Base-by-base conservation (phyloP, 1,140 invertebrate species). In the Megalonaias nervosa region DNA sequence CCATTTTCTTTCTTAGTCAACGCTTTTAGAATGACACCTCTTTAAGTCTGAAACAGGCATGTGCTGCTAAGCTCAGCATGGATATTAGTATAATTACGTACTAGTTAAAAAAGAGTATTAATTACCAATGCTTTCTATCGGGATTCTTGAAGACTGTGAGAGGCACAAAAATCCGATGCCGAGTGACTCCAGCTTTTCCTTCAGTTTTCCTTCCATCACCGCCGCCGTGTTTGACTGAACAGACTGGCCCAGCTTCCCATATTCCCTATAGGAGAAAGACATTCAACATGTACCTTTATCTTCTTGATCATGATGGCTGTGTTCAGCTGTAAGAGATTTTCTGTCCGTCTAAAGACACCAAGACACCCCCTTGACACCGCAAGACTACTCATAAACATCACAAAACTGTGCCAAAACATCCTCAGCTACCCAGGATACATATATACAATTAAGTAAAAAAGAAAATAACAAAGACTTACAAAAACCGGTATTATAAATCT, bases 151-250 rank as follows among this genome's bases (percentile, higher is more conserved):
- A 21, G 74, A 64, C 74, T 87, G 84, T 38, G 87, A 80, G 19
- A 90, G 58, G 80, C 87, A 89, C 6, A 90, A 75, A 71, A 80
- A 87, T 12, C 82, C 89, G 19, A 90, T 86, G 16, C 86, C 87
- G 69, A 86, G 80, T 31, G 88, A 90, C 68, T 90, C 89, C n/a
- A 90, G 69, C 69, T 89, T 89, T 76, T 89, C 88, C 71, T 89
- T 89, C 66, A 89, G 74, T 79, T 89, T 89, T 19, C 88, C 88
- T 72, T 89, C 88, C 88, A 89, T 89, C 12, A 87, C 84, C 16
- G 88, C 84, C 0, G 86, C 81, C 21, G 84, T 83, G 60, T 81
- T 79, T 19, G 76, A 71, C 16, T 71, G 38, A 48, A 48, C 38
- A 48, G 38, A 48, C 74, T 17, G 38, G 62, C 23, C 57, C 23